Evolutionary conservation across 2,797 vertebrate genomes (phyloP).

Genomic region (Oreochromis grahami): DNA sequence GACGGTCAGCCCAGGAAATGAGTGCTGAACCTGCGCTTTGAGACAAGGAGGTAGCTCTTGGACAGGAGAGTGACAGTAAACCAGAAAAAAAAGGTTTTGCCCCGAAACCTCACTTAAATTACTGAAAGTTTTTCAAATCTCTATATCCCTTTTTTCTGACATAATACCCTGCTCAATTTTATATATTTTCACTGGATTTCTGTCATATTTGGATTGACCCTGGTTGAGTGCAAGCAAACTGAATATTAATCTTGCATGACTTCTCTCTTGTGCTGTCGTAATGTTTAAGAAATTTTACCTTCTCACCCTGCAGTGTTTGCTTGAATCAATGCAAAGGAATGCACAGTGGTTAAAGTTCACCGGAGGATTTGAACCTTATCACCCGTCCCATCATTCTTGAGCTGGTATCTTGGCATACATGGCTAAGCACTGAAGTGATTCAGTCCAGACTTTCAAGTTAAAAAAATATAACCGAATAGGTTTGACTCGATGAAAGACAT

Average conservation of each 20-base stretch:
- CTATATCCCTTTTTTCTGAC: neutral
- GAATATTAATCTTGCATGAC: constrained; percentile 4
- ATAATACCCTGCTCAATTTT: neutral
- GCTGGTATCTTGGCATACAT: neutral
- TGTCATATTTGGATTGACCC: neutral
- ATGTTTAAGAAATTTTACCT: neutral
- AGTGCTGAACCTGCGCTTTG: constrained; percentile 76
- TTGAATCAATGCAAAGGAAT: constrained; percentile 64
- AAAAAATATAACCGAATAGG: neutral
- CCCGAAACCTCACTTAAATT: neutral
- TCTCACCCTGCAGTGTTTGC: constrained; percentile 59
- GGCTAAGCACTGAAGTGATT: constrained; percentile 1
- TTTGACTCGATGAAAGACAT: neutral
- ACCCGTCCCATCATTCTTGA: neutral
- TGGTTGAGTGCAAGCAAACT: neutral
- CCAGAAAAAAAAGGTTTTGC: neutral
- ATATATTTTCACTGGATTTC: neutral
- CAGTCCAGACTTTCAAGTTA: neutral
- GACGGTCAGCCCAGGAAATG: constrained; percentile 90
- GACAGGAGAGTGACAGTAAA: constrained; percentile 20
- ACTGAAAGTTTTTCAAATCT: neutral
- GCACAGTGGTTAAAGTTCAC: constrained; percentile 68
- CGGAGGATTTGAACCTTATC: constrained; percentile 53
- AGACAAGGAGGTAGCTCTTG: constrained; percentile 30
- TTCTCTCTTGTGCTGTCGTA: constrained; percentile 10